phyloP scores from a whole-genome alignment of 2,888 invertebrate genomes.

The Drosophila lutescens region DNA sequence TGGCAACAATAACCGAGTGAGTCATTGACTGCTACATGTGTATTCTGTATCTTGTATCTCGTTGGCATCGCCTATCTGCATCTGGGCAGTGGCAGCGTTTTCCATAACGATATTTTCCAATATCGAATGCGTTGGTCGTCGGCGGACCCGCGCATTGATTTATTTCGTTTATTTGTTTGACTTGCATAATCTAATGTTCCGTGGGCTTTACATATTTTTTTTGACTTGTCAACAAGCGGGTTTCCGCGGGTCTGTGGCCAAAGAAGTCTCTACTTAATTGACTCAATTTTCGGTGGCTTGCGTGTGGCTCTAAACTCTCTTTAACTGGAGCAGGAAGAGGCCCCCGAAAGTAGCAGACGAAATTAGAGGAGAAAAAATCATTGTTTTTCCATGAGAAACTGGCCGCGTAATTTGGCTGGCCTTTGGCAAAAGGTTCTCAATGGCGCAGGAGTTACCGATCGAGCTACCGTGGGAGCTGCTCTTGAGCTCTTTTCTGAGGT shows the following conservation, averaged over 20 bases:
- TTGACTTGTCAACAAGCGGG: constrained; percentile 28
- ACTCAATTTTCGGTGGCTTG: constrained; percentile 65
- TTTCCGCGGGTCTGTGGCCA: background rate
- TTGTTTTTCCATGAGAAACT: constrained; percentile 69
- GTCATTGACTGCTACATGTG: constrained; percentile 71
- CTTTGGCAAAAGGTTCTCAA: constrained; percentile 67
- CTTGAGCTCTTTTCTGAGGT: constrained; percentile 20
- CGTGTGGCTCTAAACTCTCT: constrained; percentile 62
- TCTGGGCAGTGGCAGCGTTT: constrained; percentile 59
- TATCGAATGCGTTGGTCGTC: constrained; percentile 64
- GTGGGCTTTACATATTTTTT: constrained; percentile 20
- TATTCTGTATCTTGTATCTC: constrained; percentile 59
- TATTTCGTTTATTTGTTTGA: constrained; percentile 51
- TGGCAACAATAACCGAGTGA: constrained; percentile 56
- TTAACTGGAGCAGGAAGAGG: constrained; percentile 76
- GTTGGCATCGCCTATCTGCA: constrained; percentile 39
- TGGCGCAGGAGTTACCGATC: constrained; percentile 58
- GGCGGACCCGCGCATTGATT: constrained; percentile 67
- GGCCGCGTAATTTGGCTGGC: constrained; percentile 72
- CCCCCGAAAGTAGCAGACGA: constrained; percentile 55
- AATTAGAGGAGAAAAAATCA: constrained; percentile 33
- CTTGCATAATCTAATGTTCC: constrained; percentile 57
- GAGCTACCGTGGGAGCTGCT: constrained; percentile 75
- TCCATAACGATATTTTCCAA: constrained; percentile 73
- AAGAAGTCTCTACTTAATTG: constrained; percentile 42